A percentile compares a stretch with the other conserved stretches of the same genome.
phyloP scores from a whole-genome alignment of 2,113 vertebrate genomes.

The Hylia prasina region DNA sequence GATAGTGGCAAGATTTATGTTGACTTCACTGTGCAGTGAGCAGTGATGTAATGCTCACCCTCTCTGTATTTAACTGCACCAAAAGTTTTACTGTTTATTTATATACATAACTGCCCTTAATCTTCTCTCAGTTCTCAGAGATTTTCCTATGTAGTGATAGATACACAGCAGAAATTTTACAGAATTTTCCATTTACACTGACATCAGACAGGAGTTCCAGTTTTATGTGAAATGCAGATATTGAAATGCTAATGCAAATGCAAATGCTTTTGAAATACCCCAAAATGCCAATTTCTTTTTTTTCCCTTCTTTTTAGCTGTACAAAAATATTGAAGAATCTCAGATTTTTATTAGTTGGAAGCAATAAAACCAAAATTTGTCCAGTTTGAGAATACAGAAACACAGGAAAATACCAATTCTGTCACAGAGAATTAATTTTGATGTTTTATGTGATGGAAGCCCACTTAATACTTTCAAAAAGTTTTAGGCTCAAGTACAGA shows the following conservation, averaged over 20 bases:
- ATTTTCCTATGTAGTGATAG: not conserved
- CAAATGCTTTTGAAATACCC: no score
- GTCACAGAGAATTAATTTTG: not conserved
- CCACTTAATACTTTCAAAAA: not conserved
- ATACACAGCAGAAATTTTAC: not conserved
- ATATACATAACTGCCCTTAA: not conserved
- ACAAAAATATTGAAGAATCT: not conserved
- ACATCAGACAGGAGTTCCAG: not conserved
- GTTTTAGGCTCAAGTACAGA: not conserved
- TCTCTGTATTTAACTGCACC: not conserved
- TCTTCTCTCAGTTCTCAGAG: not conserved
- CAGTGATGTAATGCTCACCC: not conserved
- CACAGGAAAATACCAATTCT: not conserved
- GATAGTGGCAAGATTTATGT: not conserved
- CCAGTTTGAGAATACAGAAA: not conserved
- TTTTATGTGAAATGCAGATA: not conserved
- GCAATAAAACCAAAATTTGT: not conserved
- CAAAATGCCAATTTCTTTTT: not conserved
- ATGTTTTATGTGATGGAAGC: fast-evolving
- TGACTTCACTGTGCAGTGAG: not conserved
- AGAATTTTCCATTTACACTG: not conserved
- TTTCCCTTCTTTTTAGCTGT: not conserved
- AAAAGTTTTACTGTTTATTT: not conserved
- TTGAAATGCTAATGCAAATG: no score
- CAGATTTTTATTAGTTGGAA: not conserved